A percentile compares a stretch with the other conserved stretches of the same genome.
phyloP scores from a whole-genome alignment of 2,888 invertebrate genomes.

The Nephrocerus scutellatus region DNA sequence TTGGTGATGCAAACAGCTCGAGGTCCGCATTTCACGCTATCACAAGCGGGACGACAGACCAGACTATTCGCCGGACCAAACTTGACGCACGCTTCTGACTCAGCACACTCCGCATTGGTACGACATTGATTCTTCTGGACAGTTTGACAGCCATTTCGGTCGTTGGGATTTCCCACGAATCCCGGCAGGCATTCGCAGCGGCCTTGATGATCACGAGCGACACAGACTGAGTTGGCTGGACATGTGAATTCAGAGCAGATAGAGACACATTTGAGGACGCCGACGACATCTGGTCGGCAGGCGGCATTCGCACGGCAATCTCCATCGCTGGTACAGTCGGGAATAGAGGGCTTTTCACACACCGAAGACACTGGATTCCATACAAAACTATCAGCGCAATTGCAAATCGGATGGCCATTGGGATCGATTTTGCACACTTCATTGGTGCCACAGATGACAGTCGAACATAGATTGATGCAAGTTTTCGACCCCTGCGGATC shows the following conservation, averaged over 20 bases:
- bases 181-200: constrained; percentile 78
- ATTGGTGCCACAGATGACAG: constrained; percentile 74
- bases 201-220: constrained; percentile 64
- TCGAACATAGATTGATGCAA: constrained; percentile 72
- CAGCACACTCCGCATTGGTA: constrained; percentile 74
- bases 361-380: constrained; percentile 77
- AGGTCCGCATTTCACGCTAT: constrained; percentile 70
- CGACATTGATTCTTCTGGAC: constrained; percentile 67
- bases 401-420: constrained; percentile 66
- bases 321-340: constrained; percentile 64
- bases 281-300: constrained; percentile 76
- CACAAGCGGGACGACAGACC: constrained; percentile 72
- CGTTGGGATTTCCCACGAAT: constrained; percentile 83
- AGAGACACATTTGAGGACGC: constrained; percentile 73
- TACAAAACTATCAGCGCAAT: constrained; percentile 68
- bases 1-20: constrained; percentile 82
- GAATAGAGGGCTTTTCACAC: constrained; percentile 82
- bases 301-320: constrained; percentile 66
- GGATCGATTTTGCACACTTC: constrained; percentile 67
- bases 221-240: constrained; percentile 74
- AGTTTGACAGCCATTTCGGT: constrained; percentile 76
- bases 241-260: constrained; percentile 78
- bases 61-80: constrained; percentile 53
- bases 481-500: constrained; percentile 57
- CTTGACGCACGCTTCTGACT: constrained; percentile 70